Conservation (phyloP, 2,888 invertebrate species). For the Andricus quercusramuli region DNA sequence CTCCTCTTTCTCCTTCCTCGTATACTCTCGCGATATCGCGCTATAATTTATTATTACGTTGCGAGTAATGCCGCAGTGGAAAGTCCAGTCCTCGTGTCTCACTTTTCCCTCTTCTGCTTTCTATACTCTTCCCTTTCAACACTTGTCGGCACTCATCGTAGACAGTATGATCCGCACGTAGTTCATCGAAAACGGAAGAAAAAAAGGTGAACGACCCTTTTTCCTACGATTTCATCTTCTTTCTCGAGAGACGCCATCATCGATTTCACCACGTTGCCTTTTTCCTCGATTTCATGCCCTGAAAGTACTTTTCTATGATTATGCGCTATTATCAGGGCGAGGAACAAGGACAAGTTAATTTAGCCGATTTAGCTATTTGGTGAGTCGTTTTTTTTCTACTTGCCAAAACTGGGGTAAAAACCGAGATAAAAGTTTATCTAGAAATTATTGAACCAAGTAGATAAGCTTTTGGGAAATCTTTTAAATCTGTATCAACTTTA, state of each 20-base stretch:
- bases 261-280: not conserved
- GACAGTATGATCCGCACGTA: not conserved
- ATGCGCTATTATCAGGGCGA: not conserved
- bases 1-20: not conserved
- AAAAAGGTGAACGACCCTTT: constrained; percentile 23
- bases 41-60: constrained; percentile 42
- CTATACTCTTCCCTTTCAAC: constrained; percentile 8
- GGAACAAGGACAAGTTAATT: no score
- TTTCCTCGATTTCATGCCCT: constrained; percentile 23
- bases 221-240: constrained; percentile 43
- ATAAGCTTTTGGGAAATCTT: no score
- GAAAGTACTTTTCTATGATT: constrained; percentile 18
- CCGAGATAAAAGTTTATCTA: no score
- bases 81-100: constrained; percentile 5
- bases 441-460: no score
- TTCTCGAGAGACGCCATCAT: constrained; percentile 31
- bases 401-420: no score
- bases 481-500: no score
- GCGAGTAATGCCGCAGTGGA: constrained; percentile 22
- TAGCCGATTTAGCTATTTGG: no score
- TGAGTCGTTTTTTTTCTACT: no score
- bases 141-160: not conserved
- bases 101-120: constrained; percentile 20
- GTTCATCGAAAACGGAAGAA: constrained; percentile 7
- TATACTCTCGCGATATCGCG: constrained; percentile 21